These are phyloP conservation scores for Onychomys torridus DNA, from an alignment of 2,797 vertebrate species.

Conservation along the genomic window DNA sequence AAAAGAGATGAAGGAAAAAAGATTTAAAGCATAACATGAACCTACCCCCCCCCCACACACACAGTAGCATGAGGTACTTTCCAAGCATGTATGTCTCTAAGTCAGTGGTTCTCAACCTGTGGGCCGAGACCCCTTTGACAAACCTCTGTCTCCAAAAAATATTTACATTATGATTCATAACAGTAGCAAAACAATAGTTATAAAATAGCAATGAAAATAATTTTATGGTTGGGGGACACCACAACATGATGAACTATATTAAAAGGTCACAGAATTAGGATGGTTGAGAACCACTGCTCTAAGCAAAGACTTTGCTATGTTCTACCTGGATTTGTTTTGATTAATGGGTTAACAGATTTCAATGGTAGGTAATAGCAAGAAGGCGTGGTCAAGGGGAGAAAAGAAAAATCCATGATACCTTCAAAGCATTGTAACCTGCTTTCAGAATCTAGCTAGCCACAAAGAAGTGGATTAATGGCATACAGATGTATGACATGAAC, in stretches of 20 bases:
- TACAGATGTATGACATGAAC: background rate
- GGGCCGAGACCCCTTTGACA: background rate
- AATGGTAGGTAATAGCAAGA: background rate
- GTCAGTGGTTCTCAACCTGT: background rate
- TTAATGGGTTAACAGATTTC: conserved; percentile 39
- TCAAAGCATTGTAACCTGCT: conserved; percentile 1
- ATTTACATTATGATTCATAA: background rate
- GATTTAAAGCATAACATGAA: background rate
- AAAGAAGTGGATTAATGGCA: background rate
- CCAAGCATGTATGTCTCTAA: background rate
- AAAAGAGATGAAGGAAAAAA: background rate
- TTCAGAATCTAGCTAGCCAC: background rate
- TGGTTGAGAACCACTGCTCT: background rate
- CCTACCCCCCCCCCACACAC: background rate
- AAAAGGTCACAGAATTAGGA: background rate
- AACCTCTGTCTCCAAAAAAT: background rate
- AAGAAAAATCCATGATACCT: background rate
- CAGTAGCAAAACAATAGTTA: background rate
- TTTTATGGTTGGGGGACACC: background rate
- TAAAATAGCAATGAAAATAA: background rate
- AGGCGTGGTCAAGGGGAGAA: background rate
- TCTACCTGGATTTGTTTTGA: conserved; percentile 43
- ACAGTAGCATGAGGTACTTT: background rate
- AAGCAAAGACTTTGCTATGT: background rate
- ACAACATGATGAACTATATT: background rate